A percentile compares a stretch with the other conserved stretches of the same genome.
These are phyloP conservation scores for Ornithoptera alexandrae DNA, from an alignment of 2,888 invertebrate genomes.

Conservation along the genomic window DNA sequence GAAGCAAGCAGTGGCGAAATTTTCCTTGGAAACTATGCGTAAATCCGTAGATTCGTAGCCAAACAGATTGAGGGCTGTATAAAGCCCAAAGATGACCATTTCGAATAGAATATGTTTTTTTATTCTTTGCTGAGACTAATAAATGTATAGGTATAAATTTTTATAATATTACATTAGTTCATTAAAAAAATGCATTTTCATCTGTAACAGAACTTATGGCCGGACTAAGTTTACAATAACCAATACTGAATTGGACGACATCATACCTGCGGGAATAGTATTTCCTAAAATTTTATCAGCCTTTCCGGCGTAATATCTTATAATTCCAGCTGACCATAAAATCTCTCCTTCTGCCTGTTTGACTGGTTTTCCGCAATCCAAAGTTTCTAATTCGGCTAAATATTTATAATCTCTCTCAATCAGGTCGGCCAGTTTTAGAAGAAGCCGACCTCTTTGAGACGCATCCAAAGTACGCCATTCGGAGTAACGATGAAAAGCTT, in stretches of 20 bases:
- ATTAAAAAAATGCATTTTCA: too few relatives aligned
- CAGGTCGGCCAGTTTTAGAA: slow-evolving; percentile 86
- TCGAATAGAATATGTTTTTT: too few relatives aligned
- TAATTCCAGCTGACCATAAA: slow-evolving; percentile 76
- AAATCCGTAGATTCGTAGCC: too few relatives aligned
- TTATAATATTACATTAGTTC: too few relatives aligned
- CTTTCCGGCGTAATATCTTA: slow-evolving; percentile 94
- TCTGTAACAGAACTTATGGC: too few relatives aligned
- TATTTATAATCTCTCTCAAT: slow-evolving; percentile 85
- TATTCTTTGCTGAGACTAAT: too few relatives aligned
- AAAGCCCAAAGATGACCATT: too few relatives aligned
- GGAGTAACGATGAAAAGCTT: slow-evolving; percentile 86
- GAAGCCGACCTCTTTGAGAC: slow-evolving; percentile 85
- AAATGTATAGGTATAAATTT: too few relatives aligned
- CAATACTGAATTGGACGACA: neutral
- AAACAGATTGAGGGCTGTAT: too few relatives aligned
- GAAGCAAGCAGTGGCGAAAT: too few relatives aligned
- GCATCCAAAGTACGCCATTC: slow-evolving; percentile 91
- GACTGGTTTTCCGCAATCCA: slow-evolving; percentile 96
- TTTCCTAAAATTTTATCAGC: slow-evolving; percentile 91
- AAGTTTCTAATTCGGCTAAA: slow-evolving; percentile 91
- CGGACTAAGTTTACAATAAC: neutral
- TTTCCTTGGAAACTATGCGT: too few relatives aligned
- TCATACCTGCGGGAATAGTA: slow-evolving; percentile 83
- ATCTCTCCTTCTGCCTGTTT: slow-evolving; percentile 84